Base-by-base conservation (phyloP, 1,140 invertebrate genomes). In the Apocrypta bakeri region DNA sequence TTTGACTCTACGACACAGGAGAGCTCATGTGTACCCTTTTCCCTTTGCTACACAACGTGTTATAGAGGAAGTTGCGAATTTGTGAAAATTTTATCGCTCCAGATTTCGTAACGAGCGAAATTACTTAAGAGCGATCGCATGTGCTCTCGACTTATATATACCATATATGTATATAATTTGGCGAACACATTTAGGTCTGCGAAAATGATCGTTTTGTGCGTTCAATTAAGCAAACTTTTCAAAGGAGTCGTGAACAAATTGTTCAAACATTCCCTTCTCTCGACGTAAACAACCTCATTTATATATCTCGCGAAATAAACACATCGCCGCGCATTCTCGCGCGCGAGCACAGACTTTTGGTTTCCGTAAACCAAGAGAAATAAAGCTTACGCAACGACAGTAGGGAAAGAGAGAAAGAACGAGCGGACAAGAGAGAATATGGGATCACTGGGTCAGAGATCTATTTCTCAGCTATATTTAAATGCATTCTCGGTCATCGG, bases 401-500 rank as follows among this genome's bases (percentile, higher is more conserved):
- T 11, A 17, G 31, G n/a, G 31, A 37, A 12, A 17, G 31, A 37
- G 68, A 29, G 25, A 29, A 2, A n/a, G 63, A 27, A 7, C 9
- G 31, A 31, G 42, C 27, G 7, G 31, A 37, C 8, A 14, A 66
- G 37, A 56, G 24, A n/a, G 68, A 79, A 74, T 82, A 82, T 56
- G 80, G 40, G 80, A 82, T 76, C 80, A 82, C 69, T 82, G 73
- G 80, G 80, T 82, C 73, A 76, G 73, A 69, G 73, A 48, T 68
- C 73, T 82, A 69, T 82, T 82, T 76, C 80, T 61, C 37, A 63
- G 80, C 42, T 82, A 82, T 76, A 82, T 82, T 82, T 82, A 82
- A 82, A 69, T 76, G 31, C 72, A 61, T 81, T 74, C 80, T 82
- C 80, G 80, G 80, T 69, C 80, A 82, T 81, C 79, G 37, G 56